Conservation (phyloP, 2,888 invertebrate species). For the Nebria brevicollis region DNA sequence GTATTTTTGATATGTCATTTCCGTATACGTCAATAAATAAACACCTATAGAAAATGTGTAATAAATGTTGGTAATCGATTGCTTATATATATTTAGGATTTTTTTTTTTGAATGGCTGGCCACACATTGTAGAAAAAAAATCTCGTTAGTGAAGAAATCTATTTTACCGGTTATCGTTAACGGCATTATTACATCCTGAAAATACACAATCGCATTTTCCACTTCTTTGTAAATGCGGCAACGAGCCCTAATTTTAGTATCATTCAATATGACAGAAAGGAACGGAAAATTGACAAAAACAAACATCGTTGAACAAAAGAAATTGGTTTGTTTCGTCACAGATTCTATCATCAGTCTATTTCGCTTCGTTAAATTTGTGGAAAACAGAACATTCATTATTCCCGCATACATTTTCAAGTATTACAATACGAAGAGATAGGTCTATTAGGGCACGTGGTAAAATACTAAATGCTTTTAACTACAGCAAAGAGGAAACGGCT, state of each 20-base stretch:
- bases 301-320: not conserved
- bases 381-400: not conserved
- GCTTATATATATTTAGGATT: not conserved
- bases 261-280: not conserved
- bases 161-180: not conserved
- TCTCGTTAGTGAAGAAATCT: not conserved
- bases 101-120: not conserved
- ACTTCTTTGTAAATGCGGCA: not conserved
- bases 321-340: not conserved
- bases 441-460: not conserved
- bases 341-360: not conserved
- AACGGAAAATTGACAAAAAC: conserved; percentile 1
- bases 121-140: not conserved
- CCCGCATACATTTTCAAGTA: not conserved
- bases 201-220: not conserved
- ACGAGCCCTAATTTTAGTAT: not conserved
- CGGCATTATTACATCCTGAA: not conserved
- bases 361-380: not conserved
- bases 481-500: not conserved
- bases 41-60: not conserved
- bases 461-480: not conserved
- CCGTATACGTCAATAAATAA: not conserved
- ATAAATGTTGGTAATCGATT: not conserved
- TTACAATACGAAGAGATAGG: not conserved
- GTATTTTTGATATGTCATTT: not conserved